phyloP scores from a whole-genome alignment of 37 sponge, comb jelly and placozoan genomes.

The Axinella damicornis region DNA sequence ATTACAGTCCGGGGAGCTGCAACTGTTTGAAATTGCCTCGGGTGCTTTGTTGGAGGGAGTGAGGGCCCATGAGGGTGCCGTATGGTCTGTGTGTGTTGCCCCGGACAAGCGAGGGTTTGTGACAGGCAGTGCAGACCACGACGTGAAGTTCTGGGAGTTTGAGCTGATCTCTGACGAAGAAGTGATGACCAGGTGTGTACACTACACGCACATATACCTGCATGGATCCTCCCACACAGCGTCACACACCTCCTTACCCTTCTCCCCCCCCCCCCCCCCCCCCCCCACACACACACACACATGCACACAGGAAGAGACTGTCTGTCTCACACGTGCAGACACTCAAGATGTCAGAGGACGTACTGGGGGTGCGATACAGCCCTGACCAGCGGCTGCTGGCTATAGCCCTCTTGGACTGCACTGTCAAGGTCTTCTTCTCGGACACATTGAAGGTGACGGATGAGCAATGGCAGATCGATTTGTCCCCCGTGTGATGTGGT shows the following conservation, averaged over 20 bases:
- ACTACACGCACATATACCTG: too few species aligned
- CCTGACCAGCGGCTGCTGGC: slow-evolving; percentile 82
- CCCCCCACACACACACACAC: too few species aligned
- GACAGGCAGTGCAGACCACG: slow-evolving; percentile 89
- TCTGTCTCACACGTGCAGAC: slow-evolving; percentile 73
- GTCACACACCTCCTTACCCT: background rate
- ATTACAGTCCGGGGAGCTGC: slow-evolving; percentile 76
- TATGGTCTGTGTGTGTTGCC: slow-evolving; percentile 81
- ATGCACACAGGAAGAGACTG: slow-evolving; percentile 59
- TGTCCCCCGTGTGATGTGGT: background rate
- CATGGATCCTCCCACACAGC: background rate
- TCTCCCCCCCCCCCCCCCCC: background rate
- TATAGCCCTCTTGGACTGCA: slow-evolving; percentile 94
- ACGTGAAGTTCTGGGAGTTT: slow-evolving; percentile 97
- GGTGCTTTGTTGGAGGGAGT: slow-evolving; percentile 66
- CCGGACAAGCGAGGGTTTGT: slow-evolving; percentile 90
- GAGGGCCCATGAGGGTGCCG: slow-evolving; percentile 70
- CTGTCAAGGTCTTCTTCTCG: slow-evolving; percentile 94
- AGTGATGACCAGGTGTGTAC: slow-evolving; percentile 35
- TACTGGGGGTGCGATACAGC: slow-evolving; percentile 82
- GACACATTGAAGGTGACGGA: slow-evolving; percentile 88
- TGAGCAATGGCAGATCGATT: background rate
- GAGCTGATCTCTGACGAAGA: slow-evolving; percentile 67
- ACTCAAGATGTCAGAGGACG: slow-evolving; percentile 93
- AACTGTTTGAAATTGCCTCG: slow-evolving; percentile 82